phyloP scores from a whole-genome alignment of 2,113 vertebrate genomes.

The Odontophorus gujanensis region DNA sequence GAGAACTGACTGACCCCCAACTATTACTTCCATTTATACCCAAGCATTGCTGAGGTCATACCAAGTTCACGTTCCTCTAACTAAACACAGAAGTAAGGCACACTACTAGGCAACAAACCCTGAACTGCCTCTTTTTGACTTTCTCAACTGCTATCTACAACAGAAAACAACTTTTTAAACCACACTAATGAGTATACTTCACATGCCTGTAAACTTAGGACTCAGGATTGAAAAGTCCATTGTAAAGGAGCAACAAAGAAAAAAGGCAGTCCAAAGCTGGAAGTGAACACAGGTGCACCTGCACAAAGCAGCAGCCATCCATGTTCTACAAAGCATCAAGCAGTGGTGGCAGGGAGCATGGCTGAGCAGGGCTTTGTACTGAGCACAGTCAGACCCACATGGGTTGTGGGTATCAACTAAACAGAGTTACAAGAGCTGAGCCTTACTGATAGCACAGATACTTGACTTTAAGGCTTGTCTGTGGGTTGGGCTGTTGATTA shows the following conservation, averaged over 20 bases:
- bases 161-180: neutral
- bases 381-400: neutral
- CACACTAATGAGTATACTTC: neutral
- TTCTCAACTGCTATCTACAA: neutral
- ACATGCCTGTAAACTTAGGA: neutral
- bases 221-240: neutral
- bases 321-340: accelerated
- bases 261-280: accelerated
- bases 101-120: neutral
- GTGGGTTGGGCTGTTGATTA: neutral
- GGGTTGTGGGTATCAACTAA: accelerated
- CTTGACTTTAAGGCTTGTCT: neutral
- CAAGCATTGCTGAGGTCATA: neutral
- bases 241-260: neutral
- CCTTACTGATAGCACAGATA: neutral
- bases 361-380: accelerated
- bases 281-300: accelerated
- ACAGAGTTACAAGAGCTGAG: neutral
- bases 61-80: neutral
- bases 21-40: no score
- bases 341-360: accelerated
- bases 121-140: neutral
- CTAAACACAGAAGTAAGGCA: neutral
- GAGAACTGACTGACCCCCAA: neutral
- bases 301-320: no score